Evolutionary conservation across 2,888 invertebrate species (phyloP).

Genomic region (Cheiracanthium punctorium): DNA sequence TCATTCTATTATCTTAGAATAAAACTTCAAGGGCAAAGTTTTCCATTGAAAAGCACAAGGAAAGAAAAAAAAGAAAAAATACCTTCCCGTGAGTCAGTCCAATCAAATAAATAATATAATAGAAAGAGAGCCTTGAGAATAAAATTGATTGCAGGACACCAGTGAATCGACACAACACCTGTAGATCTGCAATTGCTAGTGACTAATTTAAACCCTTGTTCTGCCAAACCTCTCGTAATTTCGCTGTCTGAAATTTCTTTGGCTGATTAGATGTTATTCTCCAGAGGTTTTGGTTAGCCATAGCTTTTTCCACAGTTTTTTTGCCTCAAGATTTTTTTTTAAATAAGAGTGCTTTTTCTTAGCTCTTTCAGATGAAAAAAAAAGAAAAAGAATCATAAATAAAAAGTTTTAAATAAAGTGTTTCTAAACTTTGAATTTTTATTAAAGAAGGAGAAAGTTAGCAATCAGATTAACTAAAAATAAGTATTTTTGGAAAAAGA

Average conservation of each 20-base stretch:
- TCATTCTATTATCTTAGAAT: too few species aligned
- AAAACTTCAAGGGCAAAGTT: too few species aligned
- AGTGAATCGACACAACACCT: conserved; percentile 30
- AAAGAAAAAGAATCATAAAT: too few species aligned
- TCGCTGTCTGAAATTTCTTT: conserved; percentile 18
- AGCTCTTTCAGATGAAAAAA: too few species aligned
- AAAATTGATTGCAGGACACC: conserved; percentile 13
- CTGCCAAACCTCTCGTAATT: conserved; percentile 35
- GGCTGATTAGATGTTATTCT: background rate
- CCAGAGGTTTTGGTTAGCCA: background rate
- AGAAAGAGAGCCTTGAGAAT: too few species aligned
- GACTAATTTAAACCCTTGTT: conserved; percentile 63
- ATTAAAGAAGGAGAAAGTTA: too few species aligned
- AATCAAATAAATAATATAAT: background rate
- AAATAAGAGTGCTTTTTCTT: too few species aligned
- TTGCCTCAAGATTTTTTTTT: background rate
- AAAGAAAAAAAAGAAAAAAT: conserved; percentile 6
- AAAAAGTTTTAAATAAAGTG: too few species aligned
- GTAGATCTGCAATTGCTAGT: conserved; percentile 53
- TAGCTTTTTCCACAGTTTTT: background rate
- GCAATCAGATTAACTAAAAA: too few species aligned
- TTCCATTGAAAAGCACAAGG: too few species aligned
- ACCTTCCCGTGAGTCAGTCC: background rate
- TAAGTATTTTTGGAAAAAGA: too few species aligned
- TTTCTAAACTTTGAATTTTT: too few species aligned